Conservation (phyloP, 1,140 invertebrate species). For the Vanessa atalanta region DNA sequence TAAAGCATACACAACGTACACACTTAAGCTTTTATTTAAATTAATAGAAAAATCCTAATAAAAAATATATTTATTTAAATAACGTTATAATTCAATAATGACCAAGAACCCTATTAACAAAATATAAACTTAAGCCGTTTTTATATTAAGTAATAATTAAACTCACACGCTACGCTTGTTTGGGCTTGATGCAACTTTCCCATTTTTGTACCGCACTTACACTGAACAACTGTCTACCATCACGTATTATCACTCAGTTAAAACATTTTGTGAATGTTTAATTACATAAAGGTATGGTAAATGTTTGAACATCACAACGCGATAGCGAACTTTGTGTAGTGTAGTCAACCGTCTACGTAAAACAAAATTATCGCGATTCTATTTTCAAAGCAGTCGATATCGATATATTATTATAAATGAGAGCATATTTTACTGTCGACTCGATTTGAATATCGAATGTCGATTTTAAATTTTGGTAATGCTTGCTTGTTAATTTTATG, state of each 20-base stretch:
- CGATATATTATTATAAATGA: background rate
- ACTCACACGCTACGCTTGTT: constrained; percentile 46
- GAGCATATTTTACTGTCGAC: too few species aligned
- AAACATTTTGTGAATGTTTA: constrained; percentile 36
- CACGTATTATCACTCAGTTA: constrained; percentile 25
- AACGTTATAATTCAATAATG: too few species aligned
- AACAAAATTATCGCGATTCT: background rate
- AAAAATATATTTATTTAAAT: too few species aligned
- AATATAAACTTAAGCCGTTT: too few species aligned
- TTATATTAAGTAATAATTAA: background rate
- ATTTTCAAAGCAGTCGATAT: background rate
- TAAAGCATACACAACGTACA: too few species aligned
- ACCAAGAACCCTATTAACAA: too few species aligned
- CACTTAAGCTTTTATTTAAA: too few species aligned
- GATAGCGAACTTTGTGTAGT: background rate
- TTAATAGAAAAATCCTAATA: too few species aligned
- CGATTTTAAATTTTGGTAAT: too few species aligned
- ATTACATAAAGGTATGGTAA: constrained; percentile 36
- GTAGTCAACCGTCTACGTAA: background rate
- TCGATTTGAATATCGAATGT: too few species aligned
- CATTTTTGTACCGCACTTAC: constrained; percentile 32
- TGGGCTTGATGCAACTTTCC: constrained; percentile 47
- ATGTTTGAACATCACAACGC: constrained; percentile 24
- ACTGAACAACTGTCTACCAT: constrained; percentile 6
- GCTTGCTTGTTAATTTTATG: too few species aligned